phyloP scores from a whole-genome alignment of 2,113 vertebrate genomes.

The Pardalotus punctatus region DNA sequence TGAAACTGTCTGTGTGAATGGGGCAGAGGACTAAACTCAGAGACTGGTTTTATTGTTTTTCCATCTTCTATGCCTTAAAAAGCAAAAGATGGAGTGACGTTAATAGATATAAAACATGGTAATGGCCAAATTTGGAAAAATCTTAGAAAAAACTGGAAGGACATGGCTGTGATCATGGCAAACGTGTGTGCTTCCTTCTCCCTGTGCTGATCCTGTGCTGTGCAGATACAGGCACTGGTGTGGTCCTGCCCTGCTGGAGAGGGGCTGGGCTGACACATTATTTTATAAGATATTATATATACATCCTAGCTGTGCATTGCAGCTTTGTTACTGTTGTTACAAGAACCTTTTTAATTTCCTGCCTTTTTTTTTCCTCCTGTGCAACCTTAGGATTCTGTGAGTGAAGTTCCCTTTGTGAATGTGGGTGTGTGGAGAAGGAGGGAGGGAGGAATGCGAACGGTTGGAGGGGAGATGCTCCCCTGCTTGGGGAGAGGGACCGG shows the following conservation, averaged over 20 bases:
- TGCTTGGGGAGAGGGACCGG: not conserved
- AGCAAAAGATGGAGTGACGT: not conserved
- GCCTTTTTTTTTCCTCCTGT: not conserved
- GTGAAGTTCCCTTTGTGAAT: not conserved
- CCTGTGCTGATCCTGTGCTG: accelerated
- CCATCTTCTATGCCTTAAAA: not conserved
- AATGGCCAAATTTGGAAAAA: not conserved
- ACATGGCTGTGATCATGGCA: accelerated
- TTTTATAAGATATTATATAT: not conserved
- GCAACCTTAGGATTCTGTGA: not conserved
- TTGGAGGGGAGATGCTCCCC: not conserved
- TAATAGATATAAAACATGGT: not conserved
- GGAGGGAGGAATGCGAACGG: accelerated
- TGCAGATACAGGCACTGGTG: accelerated
- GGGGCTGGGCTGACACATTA: not conserved
- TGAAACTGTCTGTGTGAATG: not conserved
- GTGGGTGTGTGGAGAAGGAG: not conserved
- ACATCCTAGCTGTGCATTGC: not conserved
- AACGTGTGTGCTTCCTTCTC: not conserved
- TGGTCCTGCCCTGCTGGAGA: not conserved
- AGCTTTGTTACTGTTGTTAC: not conserved
- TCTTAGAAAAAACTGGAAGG: not conserved
- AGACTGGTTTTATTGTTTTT: not conserved
- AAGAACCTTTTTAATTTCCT: constrained; percentile 18
- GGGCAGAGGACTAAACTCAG: not conserved